Conservation (phyloP, 2,797 vertebrate species). For the Cyclura pinguis region DNA sequence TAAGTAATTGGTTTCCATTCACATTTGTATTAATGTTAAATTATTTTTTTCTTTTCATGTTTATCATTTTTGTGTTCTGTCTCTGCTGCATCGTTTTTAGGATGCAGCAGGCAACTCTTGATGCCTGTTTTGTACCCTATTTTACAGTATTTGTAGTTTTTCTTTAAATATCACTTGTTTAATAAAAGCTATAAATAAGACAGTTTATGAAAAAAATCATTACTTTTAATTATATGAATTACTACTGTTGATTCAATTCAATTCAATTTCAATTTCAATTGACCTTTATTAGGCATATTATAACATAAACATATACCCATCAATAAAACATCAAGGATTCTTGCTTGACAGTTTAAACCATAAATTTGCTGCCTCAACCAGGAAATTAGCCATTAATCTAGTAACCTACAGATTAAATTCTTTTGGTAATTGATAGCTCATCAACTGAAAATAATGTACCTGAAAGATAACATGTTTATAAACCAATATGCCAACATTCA, state of each 20-base stretch:
- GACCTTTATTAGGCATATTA: no score
- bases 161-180: constrained; percentile 49
- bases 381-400: no score
- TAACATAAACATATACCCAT: no score
- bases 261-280: no score
- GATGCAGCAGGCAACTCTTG: background rate
- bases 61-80: background rate
- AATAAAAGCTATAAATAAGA: constrained; percentile 65
- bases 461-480: constrained; percentile 58
- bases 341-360: no score
- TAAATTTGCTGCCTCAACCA: no score
- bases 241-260: constrained; percentile 41
- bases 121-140: no score
- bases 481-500: constrained; percentile 25
- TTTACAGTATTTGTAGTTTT: background rate
- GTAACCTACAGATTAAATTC: no score
- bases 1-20: constrained; percentile 60
- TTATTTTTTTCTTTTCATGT: no score
- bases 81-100: constrained; percentile 31
- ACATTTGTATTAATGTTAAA: constrained; percentile 31
- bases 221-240: constrained; percentile 58
- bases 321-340: no score
- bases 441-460: constrained; percentile 48
- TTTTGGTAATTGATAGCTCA: constrained; percentile 46
- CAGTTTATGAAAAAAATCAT: constrained; percentile 47